Conservation (phyloP, 1,140 invertebrate species). For the Papilio aristodemus region DNA sequence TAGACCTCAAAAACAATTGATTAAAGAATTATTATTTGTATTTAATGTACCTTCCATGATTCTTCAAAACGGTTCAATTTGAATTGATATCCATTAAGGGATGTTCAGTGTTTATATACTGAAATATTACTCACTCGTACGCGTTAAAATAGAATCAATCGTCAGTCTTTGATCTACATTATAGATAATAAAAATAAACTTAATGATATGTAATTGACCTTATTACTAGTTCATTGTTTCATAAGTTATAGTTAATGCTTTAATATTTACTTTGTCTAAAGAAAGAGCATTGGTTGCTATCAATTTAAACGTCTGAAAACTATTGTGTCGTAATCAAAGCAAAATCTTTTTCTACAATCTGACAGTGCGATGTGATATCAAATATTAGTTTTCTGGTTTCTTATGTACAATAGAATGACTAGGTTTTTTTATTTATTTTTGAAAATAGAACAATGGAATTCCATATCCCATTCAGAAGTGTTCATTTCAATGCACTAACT, state of each 20-base stretch:
- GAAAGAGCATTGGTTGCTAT: neutral
- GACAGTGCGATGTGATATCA: neutral
- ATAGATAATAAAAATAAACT: neutral
- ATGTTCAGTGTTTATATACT: slow-evolving; percentile 13
- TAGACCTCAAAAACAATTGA: neutral
- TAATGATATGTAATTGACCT: neutral
- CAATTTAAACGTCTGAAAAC: neutral
- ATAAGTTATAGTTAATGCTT: neutral
- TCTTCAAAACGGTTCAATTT: slow-evolving; percentile 1
- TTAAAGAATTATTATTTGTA: neutral
- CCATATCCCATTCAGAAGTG: too few species aligned
- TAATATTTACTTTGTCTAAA: neutral
- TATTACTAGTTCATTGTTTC: neutral
- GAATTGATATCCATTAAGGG: slow-evolving; percentile 1
- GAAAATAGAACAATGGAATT: too few species aligned
- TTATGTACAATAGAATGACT: too few species aligned
- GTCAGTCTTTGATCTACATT: neutral
- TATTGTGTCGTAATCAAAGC: neutral
- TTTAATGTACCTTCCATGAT: slow-evolving; percentile 20
- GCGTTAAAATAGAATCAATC: neutral
- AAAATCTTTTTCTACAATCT: neutral
- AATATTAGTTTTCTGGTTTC: too few species aligned
- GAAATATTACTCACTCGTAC: neutral
- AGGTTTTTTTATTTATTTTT: too few species aligned
- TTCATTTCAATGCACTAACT: too few species aligned